Evolutionary conservation across 1,140 invertebrate genomes (phyloP), one percentile per base, ranked within the genome.

Genomic region (Nymphalis io): DNA sequence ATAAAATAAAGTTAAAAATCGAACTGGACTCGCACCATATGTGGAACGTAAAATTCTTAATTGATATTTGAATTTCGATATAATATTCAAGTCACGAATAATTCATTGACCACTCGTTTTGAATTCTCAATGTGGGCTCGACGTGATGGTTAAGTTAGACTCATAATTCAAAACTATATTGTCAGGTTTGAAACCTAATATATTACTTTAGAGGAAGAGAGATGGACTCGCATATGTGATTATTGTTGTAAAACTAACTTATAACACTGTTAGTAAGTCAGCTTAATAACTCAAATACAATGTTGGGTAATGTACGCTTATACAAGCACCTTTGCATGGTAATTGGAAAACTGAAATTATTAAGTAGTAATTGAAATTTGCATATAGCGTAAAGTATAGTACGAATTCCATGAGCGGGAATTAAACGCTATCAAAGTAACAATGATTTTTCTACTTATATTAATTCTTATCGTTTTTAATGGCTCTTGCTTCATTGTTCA

Each of bases 91-190:
- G 59, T 60, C 64, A 60, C 58, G 59, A 44, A 21, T 46, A 44
- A 61, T 57, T 58, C 51, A 62, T 59, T 13, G 70, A 40, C 33
- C 58, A 66, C 20, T 72, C 48, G 65, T 62, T 61, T 18, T 33
- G 59, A 57, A 66, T 72, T 67, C 27, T 13, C 46, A 46, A 60
- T 72, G 48, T 58, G 20, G 21, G 13, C 23, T 67, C 42, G 38
- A 72, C 64, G 64, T 67, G 51, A 72, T 61, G 70, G 48, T 60
- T 23, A 42, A 60, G 70, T 61, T 44, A 66, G 38, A 57, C 39
- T 66, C 21, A 66, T 58, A 61, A 60, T 57, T 66, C 64, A 57
- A 51, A 63, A 39, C 68, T 63, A 63, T 53, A 62, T 58, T 51
- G 53, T 58, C 40, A 55, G 55, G n/a, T 59, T 66, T 46, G 18